phyloP scores from a whole-genome alignment of 2,888 invertebrate species.

The Scrobipalpa atriplicella region DNA sequence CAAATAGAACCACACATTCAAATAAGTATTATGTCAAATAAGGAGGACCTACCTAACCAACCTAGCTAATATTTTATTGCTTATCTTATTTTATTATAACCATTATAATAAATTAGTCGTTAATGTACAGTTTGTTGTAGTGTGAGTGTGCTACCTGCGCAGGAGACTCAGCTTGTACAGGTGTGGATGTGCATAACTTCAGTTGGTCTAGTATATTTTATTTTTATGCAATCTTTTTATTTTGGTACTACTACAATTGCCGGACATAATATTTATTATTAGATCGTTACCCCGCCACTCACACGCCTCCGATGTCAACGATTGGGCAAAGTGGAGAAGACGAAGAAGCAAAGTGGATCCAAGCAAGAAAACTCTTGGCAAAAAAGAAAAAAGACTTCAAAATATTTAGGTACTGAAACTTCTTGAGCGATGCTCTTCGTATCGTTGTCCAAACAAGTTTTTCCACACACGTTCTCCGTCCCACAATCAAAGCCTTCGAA shows the following conservation, averaged over 20 bases:
- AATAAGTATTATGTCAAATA: background rate
- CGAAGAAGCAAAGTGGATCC: too few relatives aligned
- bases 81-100: too few relatives aligned
- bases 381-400: background rate
- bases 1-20: background rate
- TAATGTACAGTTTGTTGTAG: constrained; percentile 30
- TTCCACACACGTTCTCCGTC: constrained; percentile 68
- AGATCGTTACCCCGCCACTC: too few relatives aligned
- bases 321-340: too few relatives aligned
- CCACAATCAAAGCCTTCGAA: constrained; percentile 67
- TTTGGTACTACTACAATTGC: too few relatives aligned
- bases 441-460: constrained; percentile 69
- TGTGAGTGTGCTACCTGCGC: constrained; percentile 48
- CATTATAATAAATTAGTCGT: background rate
- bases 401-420: background rate
- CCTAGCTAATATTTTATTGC: background rate
- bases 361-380: background rate
- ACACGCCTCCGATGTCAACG: too few relatives aligned
- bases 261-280: too few relatives aligned
- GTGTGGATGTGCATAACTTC: constrained; percentile 43
- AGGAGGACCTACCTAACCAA: background rate
- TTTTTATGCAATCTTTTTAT: too few relatives aligned
- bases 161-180: constrained; percentile 40
- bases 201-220: constrained; percentile 31
- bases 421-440: constrained; percentile 42